Percentiles rank a stretch among this genome's conserved stretches.
Conservation (phyloP, 2,113 vertebrate genomes). For the Chloebia gouldiae region DNA sequence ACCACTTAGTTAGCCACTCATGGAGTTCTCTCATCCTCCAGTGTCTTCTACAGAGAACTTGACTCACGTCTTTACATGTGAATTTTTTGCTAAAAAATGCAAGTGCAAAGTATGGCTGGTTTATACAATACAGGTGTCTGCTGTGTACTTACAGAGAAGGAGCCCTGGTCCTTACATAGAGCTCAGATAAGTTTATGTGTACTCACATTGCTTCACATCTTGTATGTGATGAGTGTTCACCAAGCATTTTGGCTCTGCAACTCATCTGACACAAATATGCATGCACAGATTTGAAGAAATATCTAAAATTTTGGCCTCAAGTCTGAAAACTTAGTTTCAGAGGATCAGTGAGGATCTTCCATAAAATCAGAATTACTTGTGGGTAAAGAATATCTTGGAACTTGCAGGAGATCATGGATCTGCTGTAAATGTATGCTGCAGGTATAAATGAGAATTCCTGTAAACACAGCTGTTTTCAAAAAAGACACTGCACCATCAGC, state of each 20-base stretch:
- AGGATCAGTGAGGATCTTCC: not conserved
- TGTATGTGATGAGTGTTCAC: not conserved
- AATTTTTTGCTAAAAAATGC: not conserved
- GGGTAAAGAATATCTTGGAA: not conserved
- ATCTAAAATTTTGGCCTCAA: not conserved
- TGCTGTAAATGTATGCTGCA: not conserved
- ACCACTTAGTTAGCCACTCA: not conserved
- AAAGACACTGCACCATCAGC: not conserved
- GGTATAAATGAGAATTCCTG: not conserved
- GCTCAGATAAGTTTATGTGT: not conserved
- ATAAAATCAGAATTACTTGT: not conserved
- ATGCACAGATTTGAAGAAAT: not conserved
- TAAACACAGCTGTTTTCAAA: not conserved
- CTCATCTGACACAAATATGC: not conserved
- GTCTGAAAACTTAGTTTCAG: not conserved
- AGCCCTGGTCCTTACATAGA: not conserved
- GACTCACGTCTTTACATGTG: not conserved
- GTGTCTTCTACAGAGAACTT: not conserved
- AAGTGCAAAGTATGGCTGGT: not conserved
- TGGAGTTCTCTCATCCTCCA: not conserved
- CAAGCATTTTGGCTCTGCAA: not conserved
- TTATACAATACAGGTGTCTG: not conserved
- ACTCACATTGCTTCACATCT: not conserved
- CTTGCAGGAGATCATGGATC: not conserved
- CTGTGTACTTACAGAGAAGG: not conserved